These are phyloP conservation scores for Turnix velox DNA, from an alignment of 2,113 vertebrate species.

Conservation along the genomic window DNA sequence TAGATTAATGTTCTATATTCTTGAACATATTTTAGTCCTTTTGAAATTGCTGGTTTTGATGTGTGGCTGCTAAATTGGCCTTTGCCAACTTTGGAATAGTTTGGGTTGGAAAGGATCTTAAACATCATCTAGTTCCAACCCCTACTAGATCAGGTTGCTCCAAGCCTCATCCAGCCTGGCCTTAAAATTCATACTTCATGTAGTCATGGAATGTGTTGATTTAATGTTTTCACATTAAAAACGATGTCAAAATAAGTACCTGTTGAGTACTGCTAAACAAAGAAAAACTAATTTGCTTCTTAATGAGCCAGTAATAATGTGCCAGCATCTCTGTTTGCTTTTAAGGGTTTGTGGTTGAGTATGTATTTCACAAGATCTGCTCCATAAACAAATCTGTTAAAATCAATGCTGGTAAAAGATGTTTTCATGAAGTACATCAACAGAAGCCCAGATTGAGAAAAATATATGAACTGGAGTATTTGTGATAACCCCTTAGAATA, in stretches of 20 bases:
- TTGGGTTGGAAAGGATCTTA: too few species aligned
- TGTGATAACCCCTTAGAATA: background rate
- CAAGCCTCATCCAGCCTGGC: too few species aligned
- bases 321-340: slow-evolving; percentile 25
- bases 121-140: too few species aligned
- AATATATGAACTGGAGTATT: background rate
- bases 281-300: slow-evolving; percentile 59
- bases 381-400: background rate
- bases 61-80: slow-evolving; percentile 2
- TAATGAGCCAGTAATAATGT: slow-evolving; percentile 54
- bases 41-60: slow-evolving; percentile 6
- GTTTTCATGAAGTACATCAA: background rate
- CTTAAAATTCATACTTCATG: slow-evolving; percentile 4
- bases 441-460: background rate
- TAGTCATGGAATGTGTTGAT: slow-evolving; percentile 28
- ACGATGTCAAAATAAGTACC: slow-evolving; percentile 31
- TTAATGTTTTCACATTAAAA: slow-evolving; percentile 62
- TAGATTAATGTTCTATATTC: background rate
- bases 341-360: background rate
- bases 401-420: background rate
- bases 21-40: background rate
- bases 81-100: too few species aligned
- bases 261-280: slow-evolving; percentile 58
- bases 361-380: background rate
- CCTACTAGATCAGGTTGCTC: too few species aligned